Evolutionary conservation across 1,140 invertebrate genomes (phyloP), one percentile per base, ranked within the genome.

Genomic region (Bombus confusus): DNA sequence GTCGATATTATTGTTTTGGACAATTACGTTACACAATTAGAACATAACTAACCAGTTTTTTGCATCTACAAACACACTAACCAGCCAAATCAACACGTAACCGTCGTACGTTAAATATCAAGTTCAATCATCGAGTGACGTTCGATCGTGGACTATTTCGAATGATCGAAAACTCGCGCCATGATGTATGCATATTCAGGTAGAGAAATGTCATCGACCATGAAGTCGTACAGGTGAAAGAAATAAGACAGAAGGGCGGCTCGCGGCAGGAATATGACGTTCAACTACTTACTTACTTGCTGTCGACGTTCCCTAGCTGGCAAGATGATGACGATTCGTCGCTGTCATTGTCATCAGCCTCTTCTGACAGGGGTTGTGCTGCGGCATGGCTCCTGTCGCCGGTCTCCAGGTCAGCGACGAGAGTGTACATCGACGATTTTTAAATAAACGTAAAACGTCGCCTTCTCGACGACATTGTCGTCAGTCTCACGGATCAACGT

Each of bases 221-320:
- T 28, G 22, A 37, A 5, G 3, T 28, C 41, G 25, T 8, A 0
- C 1, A 25, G 22, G 1, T 4, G 22, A 22, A n/a, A 39, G 5
- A 22, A n/a, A 22, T 12, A 57, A n/a, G 6, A 31, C 22, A 25
- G 15, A 5, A 13, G 0, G 18, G 8, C 6, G 3, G 37, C 9
- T 1, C 5, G 13, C 12, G 15, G 3, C 1, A 25, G 5, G 2
- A 73, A 22, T 8, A 8, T 22, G 28, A 57, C 28, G 22, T 39
- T 81, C 62, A 28, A 57, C 79, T 86, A 88, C 87, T 86, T 89
- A 92, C 92, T 92, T 86, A 92, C 92, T 90, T 91, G 74, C 68
- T 89, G 75, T 83, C 74, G 39, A 37, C 66, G 62, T 80, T 85
- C 69, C 88, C 87, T 92, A 92, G 74, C 89, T 91, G 88, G 41